Evolutionary conservation across 2,113 vertebrate genomes (phyloP), one percentile per base, ranked within the genome.

Genomic region (Phrynosoma platyrhinos): DNA sequence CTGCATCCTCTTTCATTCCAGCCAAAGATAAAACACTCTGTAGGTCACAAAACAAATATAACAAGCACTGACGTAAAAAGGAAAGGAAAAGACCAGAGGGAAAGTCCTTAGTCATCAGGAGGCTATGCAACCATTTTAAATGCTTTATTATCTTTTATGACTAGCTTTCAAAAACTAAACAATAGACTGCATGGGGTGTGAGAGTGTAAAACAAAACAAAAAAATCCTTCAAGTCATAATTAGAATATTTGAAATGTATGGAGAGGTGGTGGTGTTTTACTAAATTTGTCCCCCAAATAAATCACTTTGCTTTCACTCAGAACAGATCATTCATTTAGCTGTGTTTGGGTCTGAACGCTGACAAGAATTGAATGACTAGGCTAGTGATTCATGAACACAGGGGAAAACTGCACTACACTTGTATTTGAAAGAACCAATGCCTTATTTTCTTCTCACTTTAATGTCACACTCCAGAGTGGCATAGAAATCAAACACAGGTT

Each of bases 21-120:
- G 88, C 86, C 86, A 83, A 83, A 94, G 88, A 92, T 79, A 88
- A 92, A 91, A 69, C 62, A 68, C 84, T 32, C 76, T 62, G 36
- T 21, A 78, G 89, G 78, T 77, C 91, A 47, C 82, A 85, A 86
- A 93, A 89, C 71, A 90, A 68, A 93, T 77, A 77, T 30, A 91
- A 23, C 68, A n/a, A 1, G 16, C 21, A n/a, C 83, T 92, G 79
- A 93, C 0, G 3, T 62, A 83, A 92, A 42, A 64, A 88, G 21
- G 0, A 53, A 80, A 3, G 4, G 40, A 74, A 79, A 52, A 58
- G 87, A 89, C 30, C 80, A 82, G 82, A 64, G 72, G 76, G 90
- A 80, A 76, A 27, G 75, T 75, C 85, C 47, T 93, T 88, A 93
- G 90, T 93, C 92, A 94, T 62, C 79, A 0, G 0, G 62, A 92